Conservation (phyloP, 2,113 vertebrate species). For the Leptobrachium leishanense region DNA sequence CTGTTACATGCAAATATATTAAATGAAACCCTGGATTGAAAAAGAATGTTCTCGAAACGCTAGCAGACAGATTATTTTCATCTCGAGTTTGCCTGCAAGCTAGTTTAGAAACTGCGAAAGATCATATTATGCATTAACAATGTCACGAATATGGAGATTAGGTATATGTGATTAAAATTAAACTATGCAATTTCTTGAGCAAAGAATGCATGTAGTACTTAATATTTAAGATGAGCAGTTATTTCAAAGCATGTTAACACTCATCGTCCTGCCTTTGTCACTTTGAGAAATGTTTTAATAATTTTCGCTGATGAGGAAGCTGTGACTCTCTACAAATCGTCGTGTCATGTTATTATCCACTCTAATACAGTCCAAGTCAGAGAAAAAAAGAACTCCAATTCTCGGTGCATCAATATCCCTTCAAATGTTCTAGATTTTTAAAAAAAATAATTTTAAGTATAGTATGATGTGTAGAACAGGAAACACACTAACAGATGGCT, state of each 20-base stretch:
- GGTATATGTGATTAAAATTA: background rate
- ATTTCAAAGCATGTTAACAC: background rate
- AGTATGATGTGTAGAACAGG: conserved; percentile 3
- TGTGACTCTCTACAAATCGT: background rate
- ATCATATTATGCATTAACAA: background rate
- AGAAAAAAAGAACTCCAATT: background rate
- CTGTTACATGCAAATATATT: too few species aligned
- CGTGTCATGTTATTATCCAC: background rate
- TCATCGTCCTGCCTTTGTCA: background rate
- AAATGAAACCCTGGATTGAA: too few species aligned
- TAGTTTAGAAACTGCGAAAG: background rate
- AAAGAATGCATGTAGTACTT: background rate
- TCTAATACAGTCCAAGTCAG: background rate
- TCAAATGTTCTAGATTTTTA: background rate
- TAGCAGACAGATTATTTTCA: too few species aligned
- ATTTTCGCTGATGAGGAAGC: background rate
- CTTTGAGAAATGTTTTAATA: background rate
- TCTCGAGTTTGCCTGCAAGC: too few species aligned
- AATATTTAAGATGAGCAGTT: background rate
- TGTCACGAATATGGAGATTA: background rate
- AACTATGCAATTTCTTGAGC: background rate
- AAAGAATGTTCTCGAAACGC: too few species aligned
- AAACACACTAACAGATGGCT: conserved; percentile 27
- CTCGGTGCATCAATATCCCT: background rate
- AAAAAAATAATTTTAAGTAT: conserved; percentile 7